Evolutionary conservation across 2,888 invertebrate genomes (phyloP).

Genomic region (Unio pictorum): DNA sequence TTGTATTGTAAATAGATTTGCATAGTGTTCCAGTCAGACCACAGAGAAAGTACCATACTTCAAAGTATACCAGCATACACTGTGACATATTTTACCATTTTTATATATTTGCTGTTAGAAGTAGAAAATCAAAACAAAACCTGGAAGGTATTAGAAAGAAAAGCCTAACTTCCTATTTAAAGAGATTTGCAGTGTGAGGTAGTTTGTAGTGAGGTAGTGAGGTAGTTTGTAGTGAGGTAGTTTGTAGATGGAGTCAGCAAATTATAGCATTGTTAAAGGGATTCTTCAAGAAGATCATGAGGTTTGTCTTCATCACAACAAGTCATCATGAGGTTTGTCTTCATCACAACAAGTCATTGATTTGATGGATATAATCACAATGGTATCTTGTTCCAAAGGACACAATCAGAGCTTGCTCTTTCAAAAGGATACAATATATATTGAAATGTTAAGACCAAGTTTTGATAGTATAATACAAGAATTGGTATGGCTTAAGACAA

Average conservation of each 20-base stretch:
- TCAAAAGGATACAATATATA: no score
- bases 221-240: slow-evolving; percentile 5
- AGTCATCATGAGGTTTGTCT: not conserved
- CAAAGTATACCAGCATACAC: slow-evolving; percentile 1
- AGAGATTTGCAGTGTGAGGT: slow-evolving; percentile 11
- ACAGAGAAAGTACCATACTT: slow-evolving; percentile 7
- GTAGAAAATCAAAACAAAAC: slow-evolving; percentile 7
- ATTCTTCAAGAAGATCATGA: not conserved
- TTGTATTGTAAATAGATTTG: slow-evolving; percentile 8
- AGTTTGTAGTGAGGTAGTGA: slow-evolving; percentile 9
- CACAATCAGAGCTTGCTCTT: no score
- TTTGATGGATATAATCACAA: no score
- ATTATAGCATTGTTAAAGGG: slow-evolving; percentile 4
- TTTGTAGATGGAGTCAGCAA: slow-evolving; percentile 4
- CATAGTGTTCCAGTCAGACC: slow-evolving; percentile 5
- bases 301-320: not conserved
- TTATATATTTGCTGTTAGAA: slow-evolving; percentile 8
- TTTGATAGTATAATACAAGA: no score
- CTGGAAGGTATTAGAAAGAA: slow-evolving; percentile 1
- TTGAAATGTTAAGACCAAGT: no score
- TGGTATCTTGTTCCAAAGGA: no score
- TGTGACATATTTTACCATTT: slow-evolving; percentile 11
- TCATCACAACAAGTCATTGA: not conserved
- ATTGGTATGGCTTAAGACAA: not conserved
- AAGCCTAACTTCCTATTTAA: slow-evolving; percentile 8